phyloP scores from a whole-genome alignment of 2,113 vertebrate genomes.

The Hypomesus transpacificus region DNA sequence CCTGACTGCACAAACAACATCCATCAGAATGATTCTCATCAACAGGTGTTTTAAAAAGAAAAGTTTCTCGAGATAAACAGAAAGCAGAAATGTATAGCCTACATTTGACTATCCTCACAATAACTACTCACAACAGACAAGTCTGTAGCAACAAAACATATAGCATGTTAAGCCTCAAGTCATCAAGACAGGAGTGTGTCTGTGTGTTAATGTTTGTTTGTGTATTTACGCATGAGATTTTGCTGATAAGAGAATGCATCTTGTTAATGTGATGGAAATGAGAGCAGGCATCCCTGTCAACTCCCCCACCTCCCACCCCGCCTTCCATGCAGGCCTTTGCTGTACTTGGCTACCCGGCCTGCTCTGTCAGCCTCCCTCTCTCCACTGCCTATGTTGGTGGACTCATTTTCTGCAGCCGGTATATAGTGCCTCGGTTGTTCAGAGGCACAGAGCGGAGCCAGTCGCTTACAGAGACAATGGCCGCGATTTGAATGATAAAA shows the following conservation, averaged over 20 bases:
- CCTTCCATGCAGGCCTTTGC: too few species aligned
- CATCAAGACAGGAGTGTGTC: conserved; percentile 18
- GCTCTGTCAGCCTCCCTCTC: conserved; percentile 40
- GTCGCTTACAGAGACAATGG: conserved; percentile 73
- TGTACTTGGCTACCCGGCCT: conserved; percentile 24
- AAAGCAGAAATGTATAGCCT: too few species aligned
- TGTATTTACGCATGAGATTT: conserved; percentile 48
- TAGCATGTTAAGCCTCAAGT: neutral
- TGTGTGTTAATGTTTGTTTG: conserved; percentile 46
- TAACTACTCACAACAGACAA: too few species aligned
- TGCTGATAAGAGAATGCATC: conserved; percentile 46
- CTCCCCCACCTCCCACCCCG: neutral
- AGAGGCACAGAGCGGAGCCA: conserved; percentile 64
- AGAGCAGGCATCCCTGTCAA: conserved; percentile 44
- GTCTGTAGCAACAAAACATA: too few species aligned
- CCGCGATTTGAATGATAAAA: conserved; percentile 79
- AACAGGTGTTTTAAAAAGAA: too few species aligned
- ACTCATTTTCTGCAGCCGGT: conserved; percentile 58
- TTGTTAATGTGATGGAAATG: conserved; percentile 53
- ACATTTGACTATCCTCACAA: too few species aligned
- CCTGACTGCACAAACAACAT: too few species aligned
- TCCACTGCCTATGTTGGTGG: conserved; percentile 47
- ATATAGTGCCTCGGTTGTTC: conserved; percentile 71
- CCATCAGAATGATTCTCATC: too few species aligned
- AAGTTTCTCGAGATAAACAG: too few species aligned